These are phyloP conservation scores for Suricata suricatta DNA, from an alignment of 2,113 vertebrate genomes.

Conservation along the genomic window DNA sequence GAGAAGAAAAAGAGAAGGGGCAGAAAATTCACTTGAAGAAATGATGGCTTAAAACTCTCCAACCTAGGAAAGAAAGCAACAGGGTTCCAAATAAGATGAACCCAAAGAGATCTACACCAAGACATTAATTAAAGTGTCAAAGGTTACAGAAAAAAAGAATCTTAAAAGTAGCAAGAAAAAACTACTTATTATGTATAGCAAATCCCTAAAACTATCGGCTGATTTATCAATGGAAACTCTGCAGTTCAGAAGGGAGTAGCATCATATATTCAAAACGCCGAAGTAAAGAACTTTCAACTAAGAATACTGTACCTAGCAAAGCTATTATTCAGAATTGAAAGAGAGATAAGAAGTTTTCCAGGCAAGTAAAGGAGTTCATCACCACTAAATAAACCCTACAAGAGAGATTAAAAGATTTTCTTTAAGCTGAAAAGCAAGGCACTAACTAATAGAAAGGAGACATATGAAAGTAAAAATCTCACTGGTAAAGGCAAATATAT, in stretches of 20 bases:
- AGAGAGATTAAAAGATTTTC: not conserved
- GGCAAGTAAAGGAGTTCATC: not conserved
- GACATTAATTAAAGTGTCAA: not conserved
- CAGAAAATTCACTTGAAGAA: not conserved
- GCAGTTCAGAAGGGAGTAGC: not conserved
- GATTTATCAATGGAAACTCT: not conserved
- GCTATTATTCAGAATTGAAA: not conserved
- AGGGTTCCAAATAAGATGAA: not conserved
- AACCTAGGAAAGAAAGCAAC: not conserved
- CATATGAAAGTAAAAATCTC: not conserved
- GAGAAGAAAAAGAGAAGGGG: not conserved
- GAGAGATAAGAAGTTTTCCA: not conserved
- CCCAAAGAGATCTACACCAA: not conserved
- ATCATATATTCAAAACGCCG: not conserved
- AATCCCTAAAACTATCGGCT: not conserved
- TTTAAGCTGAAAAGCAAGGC: not conserved
- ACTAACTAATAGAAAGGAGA: not conserved
- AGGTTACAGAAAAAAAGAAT: not conserved
- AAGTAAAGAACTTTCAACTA: not conserved
- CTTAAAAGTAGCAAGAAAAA: not conserved
- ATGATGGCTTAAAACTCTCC: not conserved
- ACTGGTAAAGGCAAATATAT: not conserved
- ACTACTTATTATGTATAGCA: not conserved
- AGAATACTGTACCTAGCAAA: not conserved
- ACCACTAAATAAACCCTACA: not conserved